Evolutionary conservation across 2,888 invertebrate genomes (phyloP).

Genomic region (Ichneumon xanthorius): DNA sequence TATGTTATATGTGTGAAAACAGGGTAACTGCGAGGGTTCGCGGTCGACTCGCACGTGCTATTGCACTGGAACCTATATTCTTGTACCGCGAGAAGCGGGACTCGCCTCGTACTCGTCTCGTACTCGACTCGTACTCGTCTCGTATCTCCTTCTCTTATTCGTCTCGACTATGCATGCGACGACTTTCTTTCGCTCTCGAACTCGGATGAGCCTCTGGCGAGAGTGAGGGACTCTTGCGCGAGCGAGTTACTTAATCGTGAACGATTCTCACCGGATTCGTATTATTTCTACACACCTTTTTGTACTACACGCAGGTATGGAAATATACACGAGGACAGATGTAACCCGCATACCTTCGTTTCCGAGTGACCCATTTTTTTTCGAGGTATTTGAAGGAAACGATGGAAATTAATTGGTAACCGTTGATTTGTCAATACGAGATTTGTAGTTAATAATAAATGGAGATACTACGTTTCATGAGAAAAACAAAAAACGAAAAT

Average conservation of each 20-base stretch:
- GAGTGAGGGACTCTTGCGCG: slow-evolving; percentile 54
- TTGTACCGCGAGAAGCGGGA: slow-evolving; percentile 44
- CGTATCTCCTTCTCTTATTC: slow-evolving; percentile 47
- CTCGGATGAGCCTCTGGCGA: slow-evolving; percentile 23
- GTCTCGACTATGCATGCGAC: slow-evolving; percentile 28
- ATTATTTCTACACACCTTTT: slow-evolving; percentile 31
- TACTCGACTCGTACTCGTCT: slow-evolving; percentile 28
- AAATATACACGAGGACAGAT: background rate
- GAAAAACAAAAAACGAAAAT: no score
- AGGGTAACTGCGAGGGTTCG: slow-evolving; percentile 46
- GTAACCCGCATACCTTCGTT: background rate
- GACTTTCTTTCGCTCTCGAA: slow-evolving; percentile 65
- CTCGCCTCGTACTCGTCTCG: slow-evolving; percentile 29
- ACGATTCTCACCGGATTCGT: slow-evolving; percentile 57
- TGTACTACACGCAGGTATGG: background rate
- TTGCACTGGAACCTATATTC: slow-evolving; percentile 53
- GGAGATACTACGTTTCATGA: no score
- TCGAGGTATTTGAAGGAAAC: background rate
- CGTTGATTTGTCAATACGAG: no score
- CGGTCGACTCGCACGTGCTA: slow-evolving; percentile 35
- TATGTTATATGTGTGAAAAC: slow-evolving; percentile 26
- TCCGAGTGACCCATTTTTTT: background rate
- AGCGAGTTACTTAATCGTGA: slow-evolving; percentile 60
- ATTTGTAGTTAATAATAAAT: no score
- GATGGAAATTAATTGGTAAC: background rate